Conservation (phyloP, 1,140 invertebrate species). For the Platyscapa corneri region DNA sequence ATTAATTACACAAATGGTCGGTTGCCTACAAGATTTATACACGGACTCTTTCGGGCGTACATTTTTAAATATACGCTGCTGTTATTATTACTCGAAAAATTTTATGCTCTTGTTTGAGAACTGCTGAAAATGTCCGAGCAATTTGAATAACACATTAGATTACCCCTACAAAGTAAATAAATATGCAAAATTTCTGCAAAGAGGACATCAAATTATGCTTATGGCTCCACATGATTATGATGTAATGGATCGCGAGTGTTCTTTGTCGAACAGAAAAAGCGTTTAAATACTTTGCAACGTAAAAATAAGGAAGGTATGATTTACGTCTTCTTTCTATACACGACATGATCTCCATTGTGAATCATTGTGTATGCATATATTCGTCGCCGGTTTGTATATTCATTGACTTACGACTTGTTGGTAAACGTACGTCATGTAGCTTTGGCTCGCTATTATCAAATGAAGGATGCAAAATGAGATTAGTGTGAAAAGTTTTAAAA, state of each 20-base stretch:
- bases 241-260: background rate
- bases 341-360: background rate
- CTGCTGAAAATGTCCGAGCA: background rate
- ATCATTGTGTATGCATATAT: conserved; percentile 9
- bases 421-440: background rate
- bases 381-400: background rate
- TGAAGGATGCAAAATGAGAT: background rate
- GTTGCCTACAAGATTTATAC: too few relatives aligned
- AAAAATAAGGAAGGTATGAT: conserved; percentile 22
- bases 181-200: background rate
- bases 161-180: background rate
- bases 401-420: conserved; percentile 1
- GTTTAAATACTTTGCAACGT: conserved; percentile 2
- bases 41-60: too few relatives aligned
- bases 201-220: background rate
- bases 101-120: background rate
- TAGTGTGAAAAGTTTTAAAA: background rate
- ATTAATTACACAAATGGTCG: too few relatives aligned
- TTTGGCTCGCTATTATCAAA: background rate
- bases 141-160: background rate
- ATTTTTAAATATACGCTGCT: too few relatives aligned
- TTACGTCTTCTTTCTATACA: conserved; percentile 9
- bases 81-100: too few relatives aligned
- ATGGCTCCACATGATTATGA: background rate
- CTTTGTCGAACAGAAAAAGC: background rate